Base-by-base conservation (phyloP, 2,797 vertebrate genomes). In the Uromys caudimaculatus region DNA sequence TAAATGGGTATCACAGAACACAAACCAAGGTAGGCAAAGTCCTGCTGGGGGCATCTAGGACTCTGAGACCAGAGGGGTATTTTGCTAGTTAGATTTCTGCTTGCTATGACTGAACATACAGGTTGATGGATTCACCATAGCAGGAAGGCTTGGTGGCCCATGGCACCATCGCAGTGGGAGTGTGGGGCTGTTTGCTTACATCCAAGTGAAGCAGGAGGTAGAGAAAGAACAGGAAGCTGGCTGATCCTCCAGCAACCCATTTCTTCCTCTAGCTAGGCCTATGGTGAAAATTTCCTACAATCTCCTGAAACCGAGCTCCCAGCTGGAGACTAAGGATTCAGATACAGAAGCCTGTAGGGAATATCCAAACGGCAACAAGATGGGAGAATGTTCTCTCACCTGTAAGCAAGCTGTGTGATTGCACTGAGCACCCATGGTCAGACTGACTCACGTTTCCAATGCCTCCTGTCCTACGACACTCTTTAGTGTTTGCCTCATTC, bases 1-100 rank as follows among this genome's bases (percentile, higher is more conserved):
- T 98, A 75, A 98, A 99, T 71, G 98, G 98, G 88, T 96, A 98
- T 84, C 87, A 97, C 0, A 98, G 97, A 38, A 96, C 96, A 44
- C 97, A 98, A 85, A 97, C 92, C 19, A 84, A 98, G 99, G 98
- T 99, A 97, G 95, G 47, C 75, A 75, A 69, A 64, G 67, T 60
- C 27, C 87, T 54, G 6, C 9, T 2, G 21, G 27, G 35, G 50
- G 14, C 27, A 47, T 32, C 24, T 32, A 7, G 35, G 10, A 19
- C 38, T 54, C 73, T 50, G 24, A 82, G 27, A 38, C 58, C n/a
- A 62, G 76, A 64, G 24, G 38, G 1, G 3, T 54, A 32, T 32
- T 71, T 75, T 14, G 73, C 41, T 58, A 75, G 41, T 62, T 47
- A 76, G 10, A 14, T 21, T 88, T 58, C 69, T 88, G 69, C 13